A percentile compares a stretch with the other conserved stretches of the same genome.
Conservation (phyloP, 2,797 vertebrate species). For the Brachymystax lenok region DNA sequence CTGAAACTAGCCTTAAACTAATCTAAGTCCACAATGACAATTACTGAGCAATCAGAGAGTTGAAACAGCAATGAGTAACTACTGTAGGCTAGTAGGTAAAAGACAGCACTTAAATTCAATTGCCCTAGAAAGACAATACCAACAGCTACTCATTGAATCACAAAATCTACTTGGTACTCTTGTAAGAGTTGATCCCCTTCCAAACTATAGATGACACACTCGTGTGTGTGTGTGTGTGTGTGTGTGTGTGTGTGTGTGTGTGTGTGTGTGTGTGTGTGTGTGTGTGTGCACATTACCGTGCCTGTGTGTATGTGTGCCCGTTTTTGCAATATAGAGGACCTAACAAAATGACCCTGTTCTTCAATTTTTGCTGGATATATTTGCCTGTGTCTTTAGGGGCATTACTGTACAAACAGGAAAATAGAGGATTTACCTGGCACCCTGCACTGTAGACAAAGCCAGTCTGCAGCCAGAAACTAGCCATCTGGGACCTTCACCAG, state of each 20-base stretch:
- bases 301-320: conserved; percentile 24
- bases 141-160: too few species aligned
- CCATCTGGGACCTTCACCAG: conserved; percentile 40
- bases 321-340: conserved; percentile 52
- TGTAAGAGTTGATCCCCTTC: too few species aligned
- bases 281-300: too few species aligned
- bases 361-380: conserved; percentile 50
- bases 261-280: conserved; percentile 43
- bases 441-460: conserved; percentile 22
- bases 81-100: too few species aligned
- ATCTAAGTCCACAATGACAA: too few species aligned
- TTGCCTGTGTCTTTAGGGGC: conserved; percentile 64
- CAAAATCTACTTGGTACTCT: too few species aligned
- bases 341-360: conserved; percentile 59
- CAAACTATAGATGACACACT: too few species aligned
- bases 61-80: too few species aligned
- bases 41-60: too few species aligned
- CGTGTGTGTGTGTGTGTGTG: not conserved
- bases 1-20: too few species aligned
- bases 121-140: too few species aligned
- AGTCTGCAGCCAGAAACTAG: not conserved
- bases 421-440: conserved; percentile 61
- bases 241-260: conserved; percentile 44
- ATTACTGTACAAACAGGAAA: conserved; percentile 69
- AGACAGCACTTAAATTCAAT: too few species aligned